Percentiles rank a stretch among this genome's conserved stretches.
phyloP scores from a whole-genome alignment of 1,140 invertebrate species.

The Ceratosolen solmsi region DNA sequence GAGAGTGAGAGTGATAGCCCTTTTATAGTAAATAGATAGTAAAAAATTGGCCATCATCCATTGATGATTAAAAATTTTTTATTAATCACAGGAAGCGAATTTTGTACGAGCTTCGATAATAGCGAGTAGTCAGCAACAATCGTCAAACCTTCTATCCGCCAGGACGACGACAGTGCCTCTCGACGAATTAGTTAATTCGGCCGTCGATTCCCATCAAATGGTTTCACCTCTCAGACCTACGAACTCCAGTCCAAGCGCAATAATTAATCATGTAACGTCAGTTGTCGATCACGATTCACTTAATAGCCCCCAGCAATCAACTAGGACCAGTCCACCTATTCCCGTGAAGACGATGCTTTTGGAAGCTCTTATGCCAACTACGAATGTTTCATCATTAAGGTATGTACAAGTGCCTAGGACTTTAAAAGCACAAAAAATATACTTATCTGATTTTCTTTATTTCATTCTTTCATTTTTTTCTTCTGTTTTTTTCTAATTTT shows the following conservation, averaged over 20 bases:
- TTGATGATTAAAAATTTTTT: background rate
- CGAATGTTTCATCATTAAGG: conserved; percentile 35
- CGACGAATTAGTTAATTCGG: conserved; percentile 79
- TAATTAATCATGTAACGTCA: conserved; percentile 62
- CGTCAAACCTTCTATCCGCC: conserved; percentile 71
- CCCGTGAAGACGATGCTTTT: conserved; percentile 72
- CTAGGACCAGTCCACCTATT: conserved; percentile 67
- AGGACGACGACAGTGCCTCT: conserved; percentile 75
- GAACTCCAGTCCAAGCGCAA: conserved; percentile 63
- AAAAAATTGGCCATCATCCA: no score
- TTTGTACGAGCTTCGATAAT: conserved; percentile 71
- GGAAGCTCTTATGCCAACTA: conserved; percentile 72
- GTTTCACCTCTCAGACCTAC: conserved; percentile 61
- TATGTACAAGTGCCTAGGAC: background rate
- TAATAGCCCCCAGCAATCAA: conserved; percentile 61
- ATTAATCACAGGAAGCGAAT: conserved; percentile 29
- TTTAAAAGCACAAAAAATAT: no score
- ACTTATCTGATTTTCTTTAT: no score
- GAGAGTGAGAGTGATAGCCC: no score
- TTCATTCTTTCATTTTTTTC: no score
- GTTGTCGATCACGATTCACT: conserved; percentile 62
- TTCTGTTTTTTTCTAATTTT: no score
- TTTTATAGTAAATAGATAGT: no score
- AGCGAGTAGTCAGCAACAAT: conserved; percentile 68
- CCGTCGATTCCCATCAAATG: conserved; percentile 73